A percentile compares a stretch with the other conserved stretches of the same genome.
These are phyloP conservation scores for Paratilapia polleni DNA, from an alignment of 2,113 vertebrate genomes.

Conservation along the genomic window DNA sequence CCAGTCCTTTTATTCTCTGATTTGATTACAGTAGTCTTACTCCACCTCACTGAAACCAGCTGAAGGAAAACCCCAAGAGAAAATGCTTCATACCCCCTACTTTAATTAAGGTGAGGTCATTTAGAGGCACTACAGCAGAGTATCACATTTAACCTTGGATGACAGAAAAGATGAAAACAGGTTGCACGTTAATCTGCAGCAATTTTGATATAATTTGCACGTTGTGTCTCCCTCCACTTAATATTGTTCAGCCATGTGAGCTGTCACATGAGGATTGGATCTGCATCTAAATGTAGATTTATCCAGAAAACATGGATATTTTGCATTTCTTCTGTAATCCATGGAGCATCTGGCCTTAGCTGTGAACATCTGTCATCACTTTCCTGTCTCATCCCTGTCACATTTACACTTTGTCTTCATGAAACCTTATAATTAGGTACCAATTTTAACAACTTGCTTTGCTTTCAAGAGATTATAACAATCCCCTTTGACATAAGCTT, in stretches of 20 bases:
- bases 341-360: background rate
- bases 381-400: background rate
- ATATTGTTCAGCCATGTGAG: background rate
- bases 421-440: background rate
- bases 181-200: background rate
- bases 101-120: conserved; percentile 15
- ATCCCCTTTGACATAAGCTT: too few relatives aligned
- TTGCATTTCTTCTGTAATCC: background rate
- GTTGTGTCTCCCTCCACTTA: background rate
- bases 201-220: background rate
- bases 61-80: conserved; percentile 17
- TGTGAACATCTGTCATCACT: background rate
- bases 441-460: background rate
- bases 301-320: background rate
- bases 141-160: background rate
- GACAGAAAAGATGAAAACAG: background rate
- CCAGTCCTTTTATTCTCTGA: background rate
- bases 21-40: conserved; percentile 25
- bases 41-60: conserved; percentile 3
- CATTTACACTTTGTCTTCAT: background rate
- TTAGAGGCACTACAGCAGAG: background rate
- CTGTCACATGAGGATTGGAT: background rate
- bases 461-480: background rate
- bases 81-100: background rate
- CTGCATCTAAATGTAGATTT: background rate